Evolutionary conservation across 2,888 invertebrate species (phyloP), one percentile per base, ranked within the genome.

Genomic region (Dysmachus trigonus): DNA sequence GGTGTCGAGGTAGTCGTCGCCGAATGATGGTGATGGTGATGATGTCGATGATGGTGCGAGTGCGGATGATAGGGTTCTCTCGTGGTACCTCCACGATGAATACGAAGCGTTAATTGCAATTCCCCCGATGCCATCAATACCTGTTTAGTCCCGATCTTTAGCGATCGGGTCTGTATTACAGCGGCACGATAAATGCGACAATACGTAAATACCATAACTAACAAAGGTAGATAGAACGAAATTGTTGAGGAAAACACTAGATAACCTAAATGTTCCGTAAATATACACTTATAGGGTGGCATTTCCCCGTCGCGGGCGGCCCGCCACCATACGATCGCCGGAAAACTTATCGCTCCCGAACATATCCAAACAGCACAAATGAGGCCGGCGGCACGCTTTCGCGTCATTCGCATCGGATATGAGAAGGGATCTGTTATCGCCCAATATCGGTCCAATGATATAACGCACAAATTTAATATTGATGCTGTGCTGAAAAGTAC

Each of bases 171-270:
- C 92, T 98, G 98, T 89, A 96, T 96, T 1, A 97, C 96, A 4
- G 99, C 99, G 2, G 98, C 98, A 73, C 97, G 94, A 93, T 99
- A 99, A 89, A 99, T 99, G 89, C 97, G 95, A 92, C 97, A 98
- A 92, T 99, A 99, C 4, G 99, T 99, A 92, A 99, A 98, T 88
- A 99, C 97, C 98, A 99, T 99, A 86, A 99, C 97, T 91, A 98
- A 95, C 35, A 99, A 93, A 35, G 99, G 99, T 89, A 98, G 94
- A 92, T 99, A 99, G 93, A 99, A 99, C 27, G 99, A 99, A 90
- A 99, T 98, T 88, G 98, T 96, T 76, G 99, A 99, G 15, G 99
- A 99, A 93, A 99, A 98, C 91, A 99, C 96, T 88, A 99, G 94
- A 92, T 99, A 99, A 87, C 97, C 97, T 89, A 98, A 94, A 92